These are phyloP conservation scores for Petrocephalus schoutedeni DNA, from an alignment of 2,797 vertebrate genomes.

Conservation along the genomic window DNA sequence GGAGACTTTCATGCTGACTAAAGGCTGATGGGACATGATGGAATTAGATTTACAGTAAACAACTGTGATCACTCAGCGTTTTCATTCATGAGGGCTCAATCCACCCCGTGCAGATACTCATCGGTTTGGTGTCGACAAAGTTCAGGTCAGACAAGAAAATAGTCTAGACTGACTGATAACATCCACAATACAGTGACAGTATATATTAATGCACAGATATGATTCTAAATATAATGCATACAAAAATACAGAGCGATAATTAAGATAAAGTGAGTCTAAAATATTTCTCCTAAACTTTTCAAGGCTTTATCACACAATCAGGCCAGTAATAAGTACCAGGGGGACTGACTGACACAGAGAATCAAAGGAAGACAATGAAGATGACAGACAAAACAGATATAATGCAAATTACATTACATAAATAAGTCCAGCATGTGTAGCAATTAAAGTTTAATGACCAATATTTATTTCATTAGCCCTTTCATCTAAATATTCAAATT, in stretches of 20 bases:
- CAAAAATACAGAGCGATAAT: neutral
- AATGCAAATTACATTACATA: neutral
- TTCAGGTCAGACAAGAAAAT: neutral
- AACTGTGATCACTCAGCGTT: neutral
- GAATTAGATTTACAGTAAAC: slow-evolving; percentile 20
- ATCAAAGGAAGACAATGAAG: neutral
- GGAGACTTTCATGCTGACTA: neutral
- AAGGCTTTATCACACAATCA: neutral
- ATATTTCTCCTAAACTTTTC: neutral
- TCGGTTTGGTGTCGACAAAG: neutral
- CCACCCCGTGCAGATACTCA: neutral
- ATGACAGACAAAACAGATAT: neutral
- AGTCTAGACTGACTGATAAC: neutral
- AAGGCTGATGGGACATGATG: neutral
- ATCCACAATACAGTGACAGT: neutral
- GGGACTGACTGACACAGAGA: neutral
- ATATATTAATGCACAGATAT: neutral
- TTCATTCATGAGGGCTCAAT: neutral
- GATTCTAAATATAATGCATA: neutral
- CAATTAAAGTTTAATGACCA: neutral
- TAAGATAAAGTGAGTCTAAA: neutral
- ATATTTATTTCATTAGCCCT: neutral
- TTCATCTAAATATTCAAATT: neutral
- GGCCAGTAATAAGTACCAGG: neutral
- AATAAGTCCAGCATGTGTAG: neutral